Conservation (phyloP, 2,113 vertebrate species). For the Toxotes jaculatrix region DNA sequence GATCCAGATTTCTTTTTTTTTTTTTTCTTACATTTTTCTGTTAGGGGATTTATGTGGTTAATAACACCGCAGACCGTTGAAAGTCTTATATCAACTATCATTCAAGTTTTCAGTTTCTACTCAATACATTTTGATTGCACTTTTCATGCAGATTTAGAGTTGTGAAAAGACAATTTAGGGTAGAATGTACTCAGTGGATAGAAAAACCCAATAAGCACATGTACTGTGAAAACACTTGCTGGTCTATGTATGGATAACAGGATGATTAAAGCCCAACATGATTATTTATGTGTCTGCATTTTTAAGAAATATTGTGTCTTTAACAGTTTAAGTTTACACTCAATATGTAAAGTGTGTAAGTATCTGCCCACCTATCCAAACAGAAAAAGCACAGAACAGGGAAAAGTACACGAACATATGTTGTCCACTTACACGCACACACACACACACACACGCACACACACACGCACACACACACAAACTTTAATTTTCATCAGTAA, state of each 20-base stretch:
- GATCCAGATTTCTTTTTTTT: slow-evolving; percentile 33
- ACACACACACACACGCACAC: background rate
- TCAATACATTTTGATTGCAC: slow-evolving; percentile 36
- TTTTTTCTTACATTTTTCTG: background rate
- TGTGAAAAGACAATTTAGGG: slow-evolving; percentile 27
- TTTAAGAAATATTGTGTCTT: background rate
- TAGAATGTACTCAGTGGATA: background rate
- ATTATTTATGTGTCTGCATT: background rate
- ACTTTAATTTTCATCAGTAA: background rate
- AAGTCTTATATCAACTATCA: slow-evolving; percentile 56
- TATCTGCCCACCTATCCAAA: background rate
- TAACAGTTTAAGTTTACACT: background rate
- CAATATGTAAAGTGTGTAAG: no score
- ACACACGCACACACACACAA: background rate
- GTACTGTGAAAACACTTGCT: background rate
- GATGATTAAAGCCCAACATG: background rate
- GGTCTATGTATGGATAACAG: background rate
- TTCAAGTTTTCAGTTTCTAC: slow-evolving; percentile 30
- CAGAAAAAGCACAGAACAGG: background rate
- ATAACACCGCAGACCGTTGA: slow-evolving; percentile 26
- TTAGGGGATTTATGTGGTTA: slow-evolving; percentile 47
- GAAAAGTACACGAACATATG: background rate
- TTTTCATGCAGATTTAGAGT: slow-evolving; percentile 50
- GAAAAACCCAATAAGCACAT: slow-evolving; percentile 7
- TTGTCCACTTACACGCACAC: background rate